These are phyloP conservation scores for Marisa cornuarietis DNA, from an alignment of 1,140 invertebrate species.

Conservation along the genomic window DNA sequence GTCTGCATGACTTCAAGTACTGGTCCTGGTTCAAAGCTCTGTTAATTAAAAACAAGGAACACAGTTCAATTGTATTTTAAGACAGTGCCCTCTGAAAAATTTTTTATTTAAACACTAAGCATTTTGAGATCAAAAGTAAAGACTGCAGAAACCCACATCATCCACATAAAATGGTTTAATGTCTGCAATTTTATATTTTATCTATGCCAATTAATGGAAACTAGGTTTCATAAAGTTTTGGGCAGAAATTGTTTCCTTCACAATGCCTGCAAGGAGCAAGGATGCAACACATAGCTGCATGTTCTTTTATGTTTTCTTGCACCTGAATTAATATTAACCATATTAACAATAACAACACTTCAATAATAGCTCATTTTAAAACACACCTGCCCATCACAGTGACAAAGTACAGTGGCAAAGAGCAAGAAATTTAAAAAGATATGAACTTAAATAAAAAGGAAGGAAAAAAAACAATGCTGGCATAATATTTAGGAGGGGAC, in stretches of 20 bases:
- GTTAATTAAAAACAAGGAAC: conserved; percentile 29
- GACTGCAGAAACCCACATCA: neutral
- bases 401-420: too few species aligned
- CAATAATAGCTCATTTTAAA: too few species aligned
- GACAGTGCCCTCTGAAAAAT: neutral
- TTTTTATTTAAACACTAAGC: neutral
- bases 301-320: too few species aligned
- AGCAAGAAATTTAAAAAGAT: too few species aligned
- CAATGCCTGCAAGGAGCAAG: neutral
- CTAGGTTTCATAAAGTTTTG: neutral
- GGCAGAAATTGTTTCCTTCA: neutral
- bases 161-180: neutral
- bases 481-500: too few species aligned
- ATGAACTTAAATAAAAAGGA: too few species aligned
- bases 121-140: neutral
- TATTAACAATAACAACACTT: too few species aligned
- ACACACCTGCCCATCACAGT: too few species aligned
- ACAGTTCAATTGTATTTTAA: neutral
- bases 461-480: too few species aligned
- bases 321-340: too few species aligned
- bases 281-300: neutral
- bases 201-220: neutral
- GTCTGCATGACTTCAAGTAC: conserved; percentile 61
- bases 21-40: conserved; percentile 51
- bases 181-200: neutral